Base-by-base conservation (phyloP, 2,113 vertebrate species). In the Mustela lutreola region DNA sequence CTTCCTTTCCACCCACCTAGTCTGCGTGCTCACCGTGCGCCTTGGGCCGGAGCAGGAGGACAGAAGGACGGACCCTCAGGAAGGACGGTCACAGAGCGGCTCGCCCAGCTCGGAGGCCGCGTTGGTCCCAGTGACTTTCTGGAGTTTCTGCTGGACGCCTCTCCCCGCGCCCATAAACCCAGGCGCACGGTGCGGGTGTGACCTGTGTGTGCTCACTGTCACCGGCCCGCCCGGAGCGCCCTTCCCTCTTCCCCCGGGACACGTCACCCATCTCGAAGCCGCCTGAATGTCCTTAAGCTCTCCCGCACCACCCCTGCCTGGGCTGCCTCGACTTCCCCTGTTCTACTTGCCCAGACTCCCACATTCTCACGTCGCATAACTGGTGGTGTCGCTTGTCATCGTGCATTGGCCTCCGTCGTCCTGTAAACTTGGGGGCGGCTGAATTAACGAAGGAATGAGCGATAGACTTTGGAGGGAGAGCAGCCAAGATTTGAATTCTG, bases 311-410 rank as follows among this genome's bases (percentile, higher is more conserved):
- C 11, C 48, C 19, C 33, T 28, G 9, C 14, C 67, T 42, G 9
- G 7, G 15, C 22, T 42, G 33, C 76, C 11, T 0, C 1, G 0
- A 7, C 7, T n/a, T 2, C 70, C 10, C 8, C 7, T 11, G 15
- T 42, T 7, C 10, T 8, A 1, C 10, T 45, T 50, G 24, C 7
- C 0, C 1, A 2, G 50, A 4, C 0, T 31, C 45, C 45, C 12
- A 5, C 22, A 4, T 28, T 12, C 16, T 56, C 2, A 10, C 6
- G 19, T 19, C 6, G 11, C 0, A 0, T 33, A 28, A 28, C 62
- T n/a, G 10, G 0, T 1, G 11, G 1, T 0, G 1, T 36, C 6
- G 2, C 36, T 10, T 42, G 42, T 14, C 6, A 5, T 28, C 22
- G 4, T 22, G 14, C 16, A 0, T 8, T 26, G 62, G 31, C 73